phyloP scores from a whole-genome alignment of 2,113 vertebrate genomes.

The Scomber colias region DNA sequence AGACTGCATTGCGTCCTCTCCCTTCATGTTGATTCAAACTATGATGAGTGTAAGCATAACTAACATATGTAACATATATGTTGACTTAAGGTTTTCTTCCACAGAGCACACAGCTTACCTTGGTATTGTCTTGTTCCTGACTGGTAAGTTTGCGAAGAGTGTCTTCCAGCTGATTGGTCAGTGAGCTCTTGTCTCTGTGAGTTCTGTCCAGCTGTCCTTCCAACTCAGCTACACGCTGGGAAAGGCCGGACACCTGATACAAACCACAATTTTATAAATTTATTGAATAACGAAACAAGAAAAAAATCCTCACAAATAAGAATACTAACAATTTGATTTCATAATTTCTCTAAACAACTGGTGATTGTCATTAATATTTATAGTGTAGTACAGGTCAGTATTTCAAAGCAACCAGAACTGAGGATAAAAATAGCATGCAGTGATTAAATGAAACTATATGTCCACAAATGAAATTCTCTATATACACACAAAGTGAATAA shows the following conservation, averaged over 20 bases:
- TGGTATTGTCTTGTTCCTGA: constrained; percentile 87
- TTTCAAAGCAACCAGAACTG: constrained; percentile 8
- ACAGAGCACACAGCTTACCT: constrained; percentile 78
- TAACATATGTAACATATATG: not conserved
- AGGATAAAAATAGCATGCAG: not conserved
- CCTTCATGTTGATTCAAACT: not conserved
- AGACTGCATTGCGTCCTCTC: not conserved
- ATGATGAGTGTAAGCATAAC: not conserved
- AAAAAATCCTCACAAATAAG: no score
- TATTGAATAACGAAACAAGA: not conserved
- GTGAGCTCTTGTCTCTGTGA: constrained; percentile 87
- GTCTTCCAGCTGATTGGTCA: constrained; percentile 88
- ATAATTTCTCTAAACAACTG: no score
- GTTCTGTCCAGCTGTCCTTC: constrained; percentile 87
- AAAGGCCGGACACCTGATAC: constrained; percentile 85
- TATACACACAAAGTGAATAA: not conserved
- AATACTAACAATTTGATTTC: no score
- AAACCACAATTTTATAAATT: constrained; percentile 2
- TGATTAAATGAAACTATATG: no score
- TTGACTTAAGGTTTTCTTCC: not conserved
- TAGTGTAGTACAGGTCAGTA: not conserved
- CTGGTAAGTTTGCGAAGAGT: constrained; percentile 82
- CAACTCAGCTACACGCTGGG: constrained; percentile 87
- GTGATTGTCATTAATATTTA: not conserved
- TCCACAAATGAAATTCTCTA: not conserved